phyloP scores from a whole-genome alignment of 1,140 invertebrate genomes.

The Pogonognathellus flavescens region DNA sequence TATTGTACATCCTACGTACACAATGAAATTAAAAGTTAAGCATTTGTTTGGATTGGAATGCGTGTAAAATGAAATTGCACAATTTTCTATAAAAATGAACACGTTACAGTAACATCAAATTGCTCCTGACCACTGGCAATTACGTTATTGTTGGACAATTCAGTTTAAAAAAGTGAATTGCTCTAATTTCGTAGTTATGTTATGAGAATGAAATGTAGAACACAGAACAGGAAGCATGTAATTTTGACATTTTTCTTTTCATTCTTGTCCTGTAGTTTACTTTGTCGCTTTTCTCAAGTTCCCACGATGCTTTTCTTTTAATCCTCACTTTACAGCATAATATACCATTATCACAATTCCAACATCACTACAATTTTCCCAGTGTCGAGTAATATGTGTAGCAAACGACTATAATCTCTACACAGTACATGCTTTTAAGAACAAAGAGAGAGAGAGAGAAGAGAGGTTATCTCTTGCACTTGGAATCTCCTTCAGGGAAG shows the following conservation, averaged over 20 bases:
- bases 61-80: background rate
- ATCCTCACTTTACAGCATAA: background rate
- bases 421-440: too few species aligned
- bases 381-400: too few species aligned
- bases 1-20: too few species aligned
- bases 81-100: background rate
- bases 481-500: background rate
- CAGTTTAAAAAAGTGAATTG: background rate
- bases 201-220: slow-evolving; percentile 12
- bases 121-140: slow-evolving; percentile 27
- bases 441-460: too few species aligned
- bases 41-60: too few species aligned
- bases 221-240: slow-evolving; percentile 41
- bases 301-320: background rate
- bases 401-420: too few species aligned
- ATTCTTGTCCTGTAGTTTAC: background rate
- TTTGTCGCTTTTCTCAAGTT: slow-evolving; percentile 4
- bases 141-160: slow-evolving; percentile 3
- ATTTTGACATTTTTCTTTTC: slow-evolving; percentile 50
- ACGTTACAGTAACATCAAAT: background rate
- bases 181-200: slow-evolving; percentile 12
- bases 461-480: background rate
- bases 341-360: background rate
- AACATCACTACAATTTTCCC: background rate
- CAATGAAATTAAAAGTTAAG: too few species aligned